Percentiles rank a stretch among this genome's conserved stretches.
Evolutionary conservation across 1,140 invertebrate species (phyloP).

Genomic region (Drosophila chauvacae): DNA sequence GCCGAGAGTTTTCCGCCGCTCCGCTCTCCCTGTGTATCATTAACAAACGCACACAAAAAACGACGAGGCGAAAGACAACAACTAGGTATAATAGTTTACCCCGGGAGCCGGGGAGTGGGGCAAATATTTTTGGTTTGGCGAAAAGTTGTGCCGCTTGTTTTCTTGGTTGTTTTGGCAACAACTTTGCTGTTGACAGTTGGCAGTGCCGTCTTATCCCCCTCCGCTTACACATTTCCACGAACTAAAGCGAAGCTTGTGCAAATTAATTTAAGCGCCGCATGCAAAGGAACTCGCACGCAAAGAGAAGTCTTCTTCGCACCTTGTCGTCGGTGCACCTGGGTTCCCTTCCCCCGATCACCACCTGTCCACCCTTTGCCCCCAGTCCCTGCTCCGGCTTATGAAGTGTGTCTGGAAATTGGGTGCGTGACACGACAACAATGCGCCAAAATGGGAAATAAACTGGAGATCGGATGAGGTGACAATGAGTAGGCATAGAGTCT

Average conservation of each 20-base stretch:
- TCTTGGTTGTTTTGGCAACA: slow-evolving; percentile 57
- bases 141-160: slow-evolving; percentile 47
- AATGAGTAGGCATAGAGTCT: not conserved
- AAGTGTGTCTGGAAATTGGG: slow-evolving; percentile 10
- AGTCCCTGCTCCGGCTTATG: not conserved
- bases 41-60: slow-evolving; percentile 37
- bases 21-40: slow-evolving; percentile 11
- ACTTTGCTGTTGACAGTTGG: slow-evolving; percentile 53
- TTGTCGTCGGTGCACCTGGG: slow-evolving; percentile 34
- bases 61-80: slow-evolving; percentile 8
- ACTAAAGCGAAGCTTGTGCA: slow-evolving; percentile 50
- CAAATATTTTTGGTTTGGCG: slow-evolving; percentile 51
- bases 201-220: not conserved
- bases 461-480: slow-evolving; percentile 17
- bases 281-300: slow-evolving; percentile 65
- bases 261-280: slow-evolving; percentile 76
- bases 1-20: not conserved
- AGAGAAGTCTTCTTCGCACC: slow-evolving; percentile 42
- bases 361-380: not conserved
- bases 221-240: slow-evolving; percentile 53
- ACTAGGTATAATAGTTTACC: slow-evolving; percentile 29
- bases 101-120: not conserved
- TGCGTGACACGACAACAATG: slow-evolving; percentile 31
- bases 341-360: not conserved
- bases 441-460: not conserved